A percentile compares a stretch with the other conserved stretches of the same genome.
Conservation (phyloP, 2,113 vertebrate species). For the Crotophaga sulcirostris region DNA sequence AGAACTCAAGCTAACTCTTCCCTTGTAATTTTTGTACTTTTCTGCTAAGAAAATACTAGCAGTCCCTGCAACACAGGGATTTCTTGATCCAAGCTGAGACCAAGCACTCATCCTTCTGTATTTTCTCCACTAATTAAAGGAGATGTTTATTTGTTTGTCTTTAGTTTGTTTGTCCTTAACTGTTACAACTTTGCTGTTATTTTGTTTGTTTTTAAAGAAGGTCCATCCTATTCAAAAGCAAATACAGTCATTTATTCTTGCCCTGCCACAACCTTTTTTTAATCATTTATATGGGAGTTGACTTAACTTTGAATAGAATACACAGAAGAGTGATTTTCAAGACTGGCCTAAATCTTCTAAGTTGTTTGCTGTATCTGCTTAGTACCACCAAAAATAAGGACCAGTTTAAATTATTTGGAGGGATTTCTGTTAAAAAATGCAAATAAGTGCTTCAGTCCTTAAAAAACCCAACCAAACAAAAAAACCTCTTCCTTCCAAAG, state of each 20-base stretch:
- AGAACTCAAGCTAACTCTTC: neutral
- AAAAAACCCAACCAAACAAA: neutral
- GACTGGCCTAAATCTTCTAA: neutral
- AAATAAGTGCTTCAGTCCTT: neutral
- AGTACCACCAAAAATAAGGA: neutral
- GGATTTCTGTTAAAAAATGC: neutral
- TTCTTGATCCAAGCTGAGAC: neutral
- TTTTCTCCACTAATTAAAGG: neutral
- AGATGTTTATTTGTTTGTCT: neutral
- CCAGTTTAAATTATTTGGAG: neutral
- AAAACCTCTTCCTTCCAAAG: neutral
- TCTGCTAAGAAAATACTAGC: neutral
- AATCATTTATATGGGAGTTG: neutral
- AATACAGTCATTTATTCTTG: neutral
- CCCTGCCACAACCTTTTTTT: neutral
- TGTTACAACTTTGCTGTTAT: neutral
- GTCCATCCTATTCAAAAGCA: neutral
- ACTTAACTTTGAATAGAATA: neutral
- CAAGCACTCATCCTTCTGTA: neutral
- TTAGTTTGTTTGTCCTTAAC: neutral
- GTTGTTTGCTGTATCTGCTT: neutral
- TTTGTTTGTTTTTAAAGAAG: neutral
- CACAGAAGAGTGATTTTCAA: neutral
- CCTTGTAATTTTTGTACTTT: neutral
- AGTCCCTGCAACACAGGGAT: neutral